Evolutionary conservation across 2,113 vertebrate genomes (phyloP).

Genomic region (Cromileptes altivelis): DNA sequence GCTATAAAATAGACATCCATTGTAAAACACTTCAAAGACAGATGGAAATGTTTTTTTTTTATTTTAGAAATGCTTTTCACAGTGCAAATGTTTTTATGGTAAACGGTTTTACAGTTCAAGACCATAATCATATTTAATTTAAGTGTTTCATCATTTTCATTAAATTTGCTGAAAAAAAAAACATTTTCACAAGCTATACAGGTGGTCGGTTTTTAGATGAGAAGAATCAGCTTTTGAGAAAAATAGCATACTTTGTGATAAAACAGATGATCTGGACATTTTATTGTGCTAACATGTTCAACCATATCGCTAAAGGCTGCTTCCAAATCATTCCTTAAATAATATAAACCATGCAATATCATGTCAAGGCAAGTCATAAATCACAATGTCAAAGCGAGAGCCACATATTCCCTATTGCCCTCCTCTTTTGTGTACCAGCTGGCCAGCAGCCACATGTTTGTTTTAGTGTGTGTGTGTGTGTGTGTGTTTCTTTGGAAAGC

Average conservation of each 20-base stretch:
- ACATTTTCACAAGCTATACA: no score
- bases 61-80: neutral
- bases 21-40: conserved; percentile 2
- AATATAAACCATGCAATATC: conserved; percentile 10
- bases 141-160: neutral
- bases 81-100: neutral
- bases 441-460: conserved; percentile 20
- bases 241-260: neutral
- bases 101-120: neutral
- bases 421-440: conserved; percentile 40
- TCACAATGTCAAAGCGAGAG: conserved; percentile 24
- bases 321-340: conserved; percentile 22
- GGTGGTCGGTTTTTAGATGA: neutral
- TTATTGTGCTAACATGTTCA: neutral
- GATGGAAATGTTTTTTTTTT: neutral
- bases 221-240: neutral
- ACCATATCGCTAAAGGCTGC: neutral
- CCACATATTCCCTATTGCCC: neutral
- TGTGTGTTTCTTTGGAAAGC: neutral
- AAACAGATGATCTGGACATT: neutral
- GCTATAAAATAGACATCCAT: neutral
- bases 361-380: conserved; percentile 34
- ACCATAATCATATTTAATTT: neutral
- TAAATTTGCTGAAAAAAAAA: neutral
- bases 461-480: conserved; percentile 10